Percentiles rank a stretch among this genome's conserved stretches.
phyloP scores from a whole-genome alignment of 2,113 vertebrate genomes.

The Numida meleagris region DNA sequence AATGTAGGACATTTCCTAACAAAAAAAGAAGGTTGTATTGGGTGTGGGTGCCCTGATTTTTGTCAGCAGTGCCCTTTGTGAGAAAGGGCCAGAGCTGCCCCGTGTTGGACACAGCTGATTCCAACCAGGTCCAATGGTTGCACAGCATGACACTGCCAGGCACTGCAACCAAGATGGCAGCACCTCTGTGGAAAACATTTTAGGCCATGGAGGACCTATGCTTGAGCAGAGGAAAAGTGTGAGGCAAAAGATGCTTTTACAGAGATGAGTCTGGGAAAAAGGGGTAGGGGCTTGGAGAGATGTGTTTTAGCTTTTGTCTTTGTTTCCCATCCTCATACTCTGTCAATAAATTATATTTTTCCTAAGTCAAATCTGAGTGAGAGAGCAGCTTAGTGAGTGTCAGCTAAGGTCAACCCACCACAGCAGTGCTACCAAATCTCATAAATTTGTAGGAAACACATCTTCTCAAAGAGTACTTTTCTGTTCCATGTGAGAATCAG shows the following conservation, averaged over 20 bases:
- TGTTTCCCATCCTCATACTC: neutral
- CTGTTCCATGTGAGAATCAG: neutral
- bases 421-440: neutral
- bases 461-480: neutral
- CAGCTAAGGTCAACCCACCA: neutral
- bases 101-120: accelerated
- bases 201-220: neutral
- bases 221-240: neutral
- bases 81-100: neutral
- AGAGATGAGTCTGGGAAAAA: neutral
- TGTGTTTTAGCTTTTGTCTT: neutral
- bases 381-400: neutral
- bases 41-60: accelerated
- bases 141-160: neutral
- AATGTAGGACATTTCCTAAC: neutral
- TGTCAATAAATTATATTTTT: neutral
- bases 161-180: accelerated
- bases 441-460: neutral
- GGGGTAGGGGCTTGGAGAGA: neutral
- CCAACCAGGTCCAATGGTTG: accelerated
- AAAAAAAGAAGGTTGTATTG: neutral
- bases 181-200: neutral
- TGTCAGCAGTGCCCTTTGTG: neutral
- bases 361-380: neutral
- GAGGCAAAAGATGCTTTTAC: neutral